These are phyloP conservation scores for Teinopalpus imperialis DNA, from an alignment of 2,888 invertebrate species.

Conservation along the genomic window DNA sequence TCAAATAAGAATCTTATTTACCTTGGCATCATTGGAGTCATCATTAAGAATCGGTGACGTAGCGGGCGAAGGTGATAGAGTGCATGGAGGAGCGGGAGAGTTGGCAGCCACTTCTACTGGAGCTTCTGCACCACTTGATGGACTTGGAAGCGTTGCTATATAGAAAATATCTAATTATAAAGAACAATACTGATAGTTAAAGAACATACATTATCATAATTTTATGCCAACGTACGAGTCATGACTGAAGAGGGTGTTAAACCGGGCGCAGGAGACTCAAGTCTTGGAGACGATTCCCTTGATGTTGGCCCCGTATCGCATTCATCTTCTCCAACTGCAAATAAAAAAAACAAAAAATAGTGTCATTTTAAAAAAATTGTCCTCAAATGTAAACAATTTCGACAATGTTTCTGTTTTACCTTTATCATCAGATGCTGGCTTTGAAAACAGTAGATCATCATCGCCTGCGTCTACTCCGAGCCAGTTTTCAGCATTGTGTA, in stretches of 20 bases:
- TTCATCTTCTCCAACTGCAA: constrained; percentile 82
- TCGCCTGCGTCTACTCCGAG: constrained; percentile 94
- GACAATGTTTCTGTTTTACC: too few species aligned
- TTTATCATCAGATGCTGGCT: constrained; percentile 86
- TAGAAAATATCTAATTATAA: constrained; percentile 8
- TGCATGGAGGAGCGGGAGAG: constrained; percentile 44
- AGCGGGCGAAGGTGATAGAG: constrained; percentile 54
- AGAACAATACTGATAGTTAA: not conserved
- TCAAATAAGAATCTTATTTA: too few species aligned
- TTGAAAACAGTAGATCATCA: constrained; percentile 91
- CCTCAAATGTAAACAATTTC: too few species aligned
- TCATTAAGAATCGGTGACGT: constrained; percentile 60
- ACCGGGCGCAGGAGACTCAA: constrained; percentile 83
- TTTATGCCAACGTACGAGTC: constrained; percentile 57
- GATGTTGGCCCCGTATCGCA: constrained; percentile 84
- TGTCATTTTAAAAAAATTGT: too few species aligned
- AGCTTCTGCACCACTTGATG: constrained; percentile 64
- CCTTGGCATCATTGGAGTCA: constrained; percentile 69
- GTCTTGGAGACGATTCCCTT: constrained; percentile 87
- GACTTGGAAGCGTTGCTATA: constrained; percentile 64
- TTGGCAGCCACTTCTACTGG: constrained; percentile 45
- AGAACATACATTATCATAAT: not conserved
- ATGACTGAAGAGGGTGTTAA: constrained; percentile 70
- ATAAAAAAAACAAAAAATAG: too few species aligned
- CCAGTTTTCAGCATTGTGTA: constrained; percentile 97